A percentile compares a stretch with the other conserved stretches of the same genome.
Evolutionary conservation across 2,797 vertebrate genomes (phyloP).

Genomic region (Adelosebastes latens): DNA sequence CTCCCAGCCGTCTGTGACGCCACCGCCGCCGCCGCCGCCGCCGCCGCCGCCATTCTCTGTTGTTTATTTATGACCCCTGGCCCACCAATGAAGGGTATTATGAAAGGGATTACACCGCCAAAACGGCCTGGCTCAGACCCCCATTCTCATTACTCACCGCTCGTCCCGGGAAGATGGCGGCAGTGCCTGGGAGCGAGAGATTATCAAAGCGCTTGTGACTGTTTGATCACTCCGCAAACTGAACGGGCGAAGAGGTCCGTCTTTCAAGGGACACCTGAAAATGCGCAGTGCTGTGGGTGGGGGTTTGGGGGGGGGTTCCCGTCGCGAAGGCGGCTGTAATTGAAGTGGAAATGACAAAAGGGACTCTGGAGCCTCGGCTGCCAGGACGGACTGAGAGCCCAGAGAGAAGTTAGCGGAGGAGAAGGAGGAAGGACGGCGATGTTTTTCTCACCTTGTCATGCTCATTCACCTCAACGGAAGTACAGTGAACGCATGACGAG

Average conservation of each 20-base stretch:
- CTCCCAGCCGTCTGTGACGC: constrained; percentile 11
- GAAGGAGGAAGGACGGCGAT: background rate
- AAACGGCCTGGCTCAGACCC: constrained; percentile 55
- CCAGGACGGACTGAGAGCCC: constrained; percentile 32
- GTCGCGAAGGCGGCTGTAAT: constrained; percentile 44
- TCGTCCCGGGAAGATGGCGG: constrained; percentile 40
- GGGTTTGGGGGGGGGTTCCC: background rate
- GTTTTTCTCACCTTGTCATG: constrained; percentile 15
- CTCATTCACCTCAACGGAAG: background rate
- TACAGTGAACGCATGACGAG: background rate
- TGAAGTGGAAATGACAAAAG: constrained; percentile 72
- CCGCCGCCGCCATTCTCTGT: background rate
- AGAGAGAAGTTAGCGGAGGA: constrained; percentile 11
- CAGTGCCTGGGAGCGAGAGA: constrained; percentile 15
- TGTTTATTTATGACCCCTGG: constrained; percentile 67
- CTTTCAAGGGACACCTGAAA: constrained; percentile 57
- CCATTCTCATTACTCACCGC: constrained; percentile 52
- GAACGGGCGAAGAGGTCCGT: constrained; percentile 15
- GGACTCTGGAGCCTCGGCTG: constrained; percentile 46
- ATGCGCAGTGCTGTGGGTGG: constrained; percentile 39
- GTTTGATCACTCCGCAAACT: constrained; percentile 30
- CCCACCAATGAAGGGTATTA: constrained; percentile 63
- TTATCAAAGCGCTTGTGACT: constrained; percentile 18
- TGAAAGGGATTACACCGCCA: constrained; percentile 58
- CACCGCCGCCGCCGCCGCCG: too few species aligned